Evolutionary conservation across 1,140 invertebrate genomes (phyloP).

Genomic region (Eriocheir sinensis): DNA sequence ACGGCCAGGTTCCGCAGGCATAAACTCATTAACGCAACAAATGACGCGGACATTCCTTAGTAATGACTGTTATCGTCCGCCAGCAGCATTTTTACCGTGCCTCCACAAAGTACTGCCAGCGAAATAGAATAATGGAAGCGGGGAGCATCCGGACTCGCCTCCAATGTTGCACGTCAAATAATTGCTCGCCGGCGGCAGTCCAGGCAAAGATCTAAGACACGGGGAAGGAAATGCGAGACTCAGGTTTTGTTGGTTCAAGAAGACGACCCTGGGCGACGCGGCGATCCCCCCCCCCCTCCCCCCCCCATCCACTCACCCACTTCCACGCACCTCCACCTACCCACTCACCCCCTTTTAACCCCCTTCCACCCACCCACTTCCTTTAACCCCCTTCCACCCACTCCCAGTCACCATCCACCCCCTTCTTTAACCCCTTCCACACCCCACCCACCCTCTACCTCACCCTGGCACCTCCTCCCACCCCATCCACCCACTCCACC

Average conservation of each 20-base stretch:
- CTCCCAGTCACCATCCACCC: too few species aligned
- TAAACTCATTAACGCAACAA: background rate
- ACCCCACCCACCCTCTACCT: too few species aligned
- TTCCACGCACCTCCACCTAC: too few species aligned
- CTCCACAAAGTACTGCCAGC: too few species aligned
- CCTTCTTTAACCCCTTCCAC: too few species aligned
- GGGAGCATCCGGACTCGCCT: background rate
- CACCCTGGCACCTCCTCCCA: too few species aligned
- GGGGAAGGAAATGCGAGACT: background rate
- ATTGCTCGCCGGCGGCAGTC: background rate
- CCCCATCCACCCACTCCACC: too few species aligned
- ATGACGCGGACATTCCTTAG: background rate
- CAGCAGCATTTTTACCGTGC: background rate
- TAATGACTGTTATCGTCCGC: background rate
- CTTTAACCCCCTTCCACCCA: too few species aligned
- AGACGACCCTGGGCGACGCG: background rate
- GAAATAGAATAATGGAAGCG: background rate
- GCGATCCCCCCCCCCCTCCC: background rate
- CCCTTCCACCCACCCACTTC: too few species aligned
- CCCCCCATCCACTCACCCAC: too few species aligned
- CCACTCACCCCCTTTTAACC: too few species aligned
- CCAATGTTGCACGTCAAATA: background rate
- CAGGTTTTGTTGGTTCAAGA: background rate
- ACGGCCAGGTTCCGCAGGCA: background rate
- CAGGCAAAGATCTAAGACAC: background rate